A percentile compares a stretch with the other conserved stretches of the same genome.
phyloP scores from a whole-genome alignment of 2,797 vertebrate genomes.

The Cynopterus sphinx region DNA sequence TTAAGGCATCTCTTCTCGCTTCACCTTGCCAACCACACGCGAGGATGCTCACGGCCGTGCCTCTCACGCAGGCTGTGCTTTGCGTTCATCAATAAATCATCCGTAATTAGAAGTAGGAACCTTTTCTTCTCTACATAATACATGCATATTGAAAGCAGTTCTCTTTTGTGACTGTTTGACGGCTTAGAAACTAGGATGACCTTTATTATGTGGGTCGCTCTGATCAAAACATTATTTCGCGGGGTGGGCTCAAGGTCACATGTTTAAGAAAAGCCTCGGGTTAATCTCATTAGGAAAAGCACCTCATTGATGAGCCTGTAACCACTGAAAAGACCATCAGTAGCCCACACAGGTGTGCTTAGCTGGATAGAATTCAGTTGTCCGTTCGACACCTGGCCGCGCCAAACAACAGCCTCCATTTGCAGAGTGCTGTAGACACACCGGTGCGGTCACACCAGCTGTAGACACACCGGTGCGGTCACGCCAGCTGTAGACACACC shows the following conservation, averaged over 20 bases:
- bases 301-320: neutral
- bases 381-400: neutral
- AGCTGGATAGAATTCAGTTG: neutral
- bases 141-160: constrained; percentile 14
- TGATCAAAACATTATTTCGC: neutral
- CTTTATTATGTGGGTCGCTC: neutral
- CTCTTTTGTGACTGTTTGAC: constrained; percentile 25
- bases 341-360: neutral
- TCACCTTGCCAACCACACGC: neutral
- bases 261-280: constrained; percentile 27
- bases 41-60: neutral
- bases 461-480: neutral
- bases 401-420: neutral
- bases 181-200: neutral
- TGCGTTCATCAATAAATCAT: constrained; percentile 4
- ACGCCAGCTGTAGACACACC: neutral
- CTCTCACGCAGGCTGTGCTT: neutral
- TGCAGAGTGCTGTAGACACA: neutral
- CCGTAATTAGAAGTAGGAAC: constrained; percentile 33
- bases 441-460: too few species aligned
- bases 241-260: neutral
- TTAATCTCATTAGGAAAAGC: constrained; percentile 17
- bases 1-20: neutral
- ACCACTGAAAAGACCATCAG: constrained; percentile 4
- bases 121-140: constrained; percentile 39